Base-by-base conservation (phyloP, 2,888 invertebrate genomes). In the Latheticus oryzae region DNA sequence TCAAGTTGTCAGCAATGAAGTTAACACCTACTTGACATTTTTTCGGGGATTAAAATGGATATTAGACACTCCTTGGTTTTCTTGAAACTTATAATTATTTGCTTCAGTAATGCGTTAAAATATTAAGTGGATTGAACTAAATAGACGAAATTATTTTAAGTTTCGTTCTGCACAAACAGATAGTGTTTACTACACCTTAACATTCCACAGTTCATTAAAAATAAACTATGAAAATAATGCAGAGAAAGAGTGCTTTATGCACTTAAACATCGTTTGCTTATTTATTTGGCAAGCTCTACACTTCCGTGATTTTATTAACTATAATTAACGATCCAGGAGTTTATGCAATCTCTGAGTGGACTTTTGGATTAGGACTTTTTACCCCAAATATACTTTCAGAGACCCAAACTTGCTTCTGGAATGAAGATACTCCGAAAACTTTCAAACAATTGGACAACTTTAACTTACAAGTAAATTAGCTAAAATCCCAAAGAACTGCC, bases 141-240 rank as follows among this genome's bases (percentile, higher is more conserved):
- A n/a, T n/a, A n/a, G n/a, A n/a, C n/a, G n/a, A n/a, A n/a, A n/a
- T n/a, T n/a, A n/a, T n/a, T n/a, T n/a, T n/a, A n/a, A n/a, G n/a
- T n/a, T n/a, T n/a, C n/a, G 11, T 24, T 15, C 15, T 26, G 15
- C n/a, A 13, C 42, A 42, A 23, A 15, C 24, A 16, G 8, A 15
- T 21, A n/a, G 5, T 42, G 42, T 42, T 42, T 42, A 42, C 42
- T 42, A 42, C 9, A 24, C n/a, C n/a, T 9, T 2, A 15, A 21
- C 9, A 26, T 26, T 28, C 8, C 9, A 12, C 24, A 42, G 28
- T 16, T 16, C 8, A 42, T 42, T 16, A 42, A 42, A 42, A n/a
- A n/a, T 42, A 42, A 42, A 26, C 42, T 19, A 28, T 3, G 8
- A 9, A 15, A 42, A 26, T 42, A 26, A 42, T 26, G 42, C 42